Conservation (phyloP, 2,797 vertebrate species). For the Pseudochromis fuscus region DNA sequence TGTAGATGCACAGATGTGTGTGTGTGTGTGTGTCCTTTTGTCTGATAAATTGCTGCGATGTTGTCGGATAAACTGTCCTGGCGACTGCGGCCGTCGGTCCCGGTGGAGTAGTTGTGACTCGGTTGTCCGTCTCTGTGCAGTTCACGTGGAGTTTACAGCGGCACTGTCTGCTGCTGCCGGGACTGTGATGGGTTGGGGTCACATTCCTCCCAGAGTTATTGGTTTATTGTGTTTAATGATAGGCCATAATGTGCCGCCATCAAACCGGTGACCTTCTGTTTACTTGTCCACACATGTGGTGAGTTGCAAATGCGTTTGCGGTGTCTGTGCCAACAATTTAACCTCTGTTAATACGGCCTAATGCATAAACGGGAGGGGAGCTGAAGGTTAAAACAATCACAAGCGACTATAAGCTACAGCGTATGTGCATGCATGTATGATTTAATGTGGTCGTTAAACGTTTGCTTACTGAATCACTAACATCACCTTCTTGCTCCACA, state of each 20-base stretch:
- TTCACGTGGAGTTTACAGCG: constrained; percentile 61
- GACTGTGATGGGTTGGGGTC: constrained; percentile 60
- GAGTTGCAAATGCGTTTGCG: constrained; percentile 49
- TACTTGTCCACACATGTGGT: constrained; percentile 43
- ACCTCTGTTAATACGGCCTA: constrained; percentile 40
- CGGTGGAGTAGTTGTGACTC: constrained; percentile 51
- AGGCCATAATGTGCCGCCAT: constrained; percentile 60
- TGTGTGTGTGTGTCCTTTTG: constrained; percentile 43
- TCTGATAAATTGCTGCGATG: constrained; percentile 45
- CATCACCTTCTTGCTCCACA: not conserved
- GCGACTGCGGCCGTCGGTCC: constrained; percentile 47
- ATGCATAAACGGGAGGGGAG: constrained; percentile 22
- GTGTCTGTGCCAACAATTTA: constrained; percentile 46
- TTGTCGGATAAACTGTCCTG: constrained; percentile 37
- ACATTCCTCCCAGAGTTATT: constrained; percentile 62
- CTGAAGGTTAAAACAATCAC: constrained; percentile 62
- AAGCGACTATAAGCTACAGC: constrained; percentile 14
- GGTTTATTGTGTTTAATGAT: constrained; percentile 73
- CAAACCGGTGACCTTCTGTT: constrained; percentile 65
- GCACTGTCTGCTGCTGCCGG: constrained; percentile 20
- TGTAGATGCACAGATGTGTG: constrained; percentile 28
- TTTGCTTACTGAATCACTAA: constrained; percentile 21
- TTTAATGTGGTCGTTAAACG: constrained; percentile 13
- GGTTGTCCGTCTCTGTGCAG: constrained; percentile 35
- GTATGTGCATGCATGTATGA: not conserved